phyloP scores from a whole-genome alignment of 2,113 vertebrate genomes.

The Forbesichthys agassizii region DNA sequence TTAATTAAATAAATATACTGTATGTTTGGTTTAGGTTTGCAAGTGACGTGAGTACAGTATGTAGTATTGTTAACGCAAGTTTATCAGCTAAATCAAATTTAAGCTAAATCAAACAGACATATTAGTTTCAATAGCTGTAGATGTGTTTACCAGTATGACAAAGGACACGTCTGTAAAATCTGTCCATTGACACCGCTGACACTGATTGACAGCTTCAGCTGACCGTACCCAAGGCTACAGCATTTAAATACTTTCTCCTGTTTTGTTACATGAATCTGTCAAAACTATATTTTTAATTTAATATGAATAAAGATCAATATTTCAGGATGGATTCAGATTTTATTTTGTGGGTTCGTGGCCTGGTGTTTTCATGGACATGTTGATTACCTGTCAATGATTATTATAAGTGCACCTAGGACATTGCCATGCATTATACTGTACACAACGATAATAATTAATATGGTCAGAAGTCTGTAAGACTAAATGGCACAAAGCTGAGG shows the following conservation, averaged over 20 bases:
- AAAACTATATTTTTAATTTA: slow-evolving; percentile 99
- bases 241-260: slow-evolving; percentile 90
- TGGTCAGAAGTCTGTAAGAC: no score
- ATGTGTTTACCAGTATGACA: neutral
- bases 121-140: neutral
- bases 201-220: slow-evolving; percentile 18
- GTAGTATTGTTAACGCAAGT: no score
- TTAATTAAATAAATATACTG: no score
- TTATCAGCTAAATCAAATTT: neutral
- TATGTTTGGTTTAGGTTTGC: no score
- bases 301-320: slow-evolving; percentile 99
- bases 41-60: no score
- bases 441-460: no score
- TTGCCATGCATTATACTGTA: no score
- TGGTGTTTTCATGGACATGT: no score
- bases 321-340: slow-evolving; percentile 62
- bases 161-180: slow-evolving; percentile 21
- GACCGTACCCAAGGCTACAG: slow-evolving; percentile 58
- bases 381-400: no score
- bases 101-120: neutral
- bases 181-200: neutral
- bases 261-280: slow-evolving; percentile 99
- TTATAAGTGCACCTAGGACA: no score
- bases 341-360: slow-evolving; percentile 9
- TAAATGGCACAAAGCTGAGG: no score